Conservation (phyloP, 2,113 vertebrate species). For the Nyctereutes procyonoides region DNA sequence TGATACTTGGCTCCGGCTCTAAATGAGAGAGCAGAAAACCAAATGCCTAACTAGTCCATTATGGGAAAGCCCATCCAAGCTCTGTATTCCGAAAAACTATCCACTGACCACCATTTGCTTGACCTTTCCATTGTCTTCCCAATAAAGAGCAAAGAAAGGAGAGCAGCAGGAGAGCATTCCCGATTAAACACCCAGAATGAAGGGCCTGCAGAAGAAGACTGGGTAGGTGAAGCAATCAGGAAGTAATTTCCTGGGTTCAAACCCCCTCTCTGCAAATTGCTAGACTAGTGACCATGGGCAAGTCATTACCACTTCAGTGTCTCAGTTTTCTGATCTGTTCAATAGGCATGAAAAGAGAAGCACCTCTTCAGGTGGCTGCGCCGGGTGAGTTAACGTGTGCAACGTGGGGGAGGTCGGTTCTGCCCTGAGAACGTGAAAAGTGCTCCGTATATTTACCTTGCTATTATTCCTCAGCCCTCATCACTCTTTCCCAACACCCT, state of each 20-base stretch:
- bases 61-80: neutral
- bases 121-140: neutral
- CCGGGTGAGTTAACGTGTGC: neutral
- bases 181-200: neutral
- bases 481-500: neutral
- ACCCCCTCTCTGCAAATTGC: neutral
- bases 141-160: neutral
- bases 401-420: neutral
- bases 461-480: neutral
- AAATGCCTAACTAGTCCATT: neutral
- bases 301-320: too few species aligned
- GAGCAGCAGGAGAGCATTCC: neutral
- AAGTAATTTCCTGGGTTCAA: neutral
- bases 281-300: neutral
- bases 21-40: neutral
- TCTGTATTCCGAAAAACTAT: neutral
- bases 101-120: neutral
- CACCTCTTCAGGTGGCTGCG: neutral
- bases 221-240: neutral
- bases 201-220: neutral
- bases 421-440: accelerated
- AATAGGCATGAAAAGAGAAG: too few species aligned
- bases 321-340: neutral
- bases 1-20: neutral
- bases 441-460: accelerated